Evolutionary conservation across 2,888 invertebrate genomes (phyloP).

Genomic region (Ischnus inquisitorius): DNA sequence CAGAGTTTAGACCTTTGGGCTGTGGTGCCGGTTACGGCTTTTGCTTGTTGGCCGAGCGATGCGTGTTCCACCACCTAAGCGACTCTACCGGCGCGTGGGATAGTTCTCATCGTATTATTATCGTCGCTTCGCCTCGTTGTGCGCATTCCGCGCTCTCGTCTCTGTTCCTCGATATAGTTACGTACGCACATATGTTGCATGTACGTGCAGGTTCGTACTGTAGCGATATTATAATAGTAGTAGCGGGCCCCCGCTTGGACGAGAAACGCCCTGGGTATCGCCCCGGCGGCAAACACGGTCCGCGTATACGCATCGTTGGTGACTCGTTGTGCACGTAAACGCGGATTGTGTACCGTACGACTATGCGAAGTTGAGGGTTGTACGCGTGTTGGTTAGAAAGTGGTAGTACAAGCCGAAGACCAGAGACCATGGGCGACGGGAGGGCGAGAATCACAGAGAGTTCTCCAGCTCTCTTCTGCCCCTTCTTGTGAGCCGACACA

Average conservation of each 20-base stretch:
- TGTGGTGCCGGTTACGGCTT: slow-evolving; percentile 39
- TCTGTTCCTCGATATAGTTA: slow-evolving; percentile 53
- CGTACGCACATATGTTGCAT: slow-evolving; percentile 14
- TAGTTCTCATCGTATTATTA: slow-evolving; percentile 84
- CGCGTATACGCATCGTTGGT: slow-evolving; percentile 27
- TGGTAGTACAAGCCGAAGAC: slow-evolving; percentile 28
- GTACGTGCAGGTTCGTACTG: not conserved
- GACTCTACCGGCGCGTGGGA: slow-evolving; percentile 80
- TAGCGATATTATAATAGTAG: not conserved
- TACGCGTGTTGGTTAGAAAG: not conserved
- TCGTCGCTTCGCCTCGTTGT: slow-evolving; percentile 72
- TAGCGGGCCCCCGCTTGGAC: slow-evolving; percentile 33
- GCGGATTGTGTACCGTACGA: not conserved
- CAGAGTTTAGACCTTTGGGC: slow-evolving; percentile 30
- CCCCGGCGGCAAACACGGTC: slow-evolving; percentile 29
- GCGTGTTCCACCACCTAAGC: slow-evolving; percentile 56
- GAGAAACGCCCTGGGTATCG: slow-evolving; percentile 44
- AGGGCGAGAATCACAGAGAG: slow-evolving; percentile 38
- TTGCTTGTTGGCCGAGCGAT: slow-evolving; percentile 47
- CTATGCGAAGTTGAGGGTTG: slow-evolving; percentile 4
- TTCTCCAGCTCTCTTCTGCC: slow-evolving; percentile 7
- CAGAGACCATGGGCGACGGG: not conserved
- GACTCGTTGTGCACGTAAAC: slow-evolving; percentile 9
- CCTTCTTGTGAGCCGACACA: slow-evolving; percentile 49
- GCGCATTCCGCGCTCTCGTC: slow-evolving; percentile 69